A percentile compares a stretch with the other conserved stretches of the same genome.
Evolutionary conservation across 2,113 vertebrate species (phyloP).

Genomic region (Lamprologus sp.): DNA sequence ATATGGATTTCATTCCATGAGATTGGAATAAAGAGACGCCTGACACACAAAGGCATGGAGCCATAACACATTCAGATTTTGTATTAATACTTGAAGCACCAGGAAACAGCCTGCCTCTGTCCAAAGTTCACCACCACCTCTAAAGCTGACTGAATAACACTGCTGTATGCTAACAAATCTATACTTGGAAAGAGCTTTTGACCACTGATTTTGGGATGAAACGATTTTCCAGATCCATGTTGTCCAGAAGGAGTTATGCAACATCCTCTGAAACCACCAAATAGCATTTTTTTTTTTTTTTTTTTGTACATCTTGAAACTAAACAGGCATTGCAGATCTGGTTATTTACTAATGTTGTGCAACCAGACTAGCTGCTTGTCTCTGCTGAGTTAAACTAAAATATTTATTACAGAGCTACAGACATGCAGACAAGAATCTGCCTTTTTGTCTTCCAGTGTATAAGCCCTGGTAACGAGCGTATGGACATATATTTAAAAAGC

Average conservation of each 20-base stretch:
- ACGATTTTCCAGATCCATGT: neutral
- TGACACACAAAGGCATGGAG: neutral
- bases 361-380: neutral
- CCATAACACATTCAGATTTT: neutral
- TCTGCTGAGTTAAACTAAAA: neutral
- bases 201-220: neutral
- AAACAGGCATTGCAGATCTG: neutral
- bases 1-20: neutral
- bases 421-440: neutral
- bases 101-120: neutral
- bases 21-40: neutral
- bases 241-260: neutral
- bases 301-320: neutral
- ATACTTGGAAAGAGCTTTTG: neutral
- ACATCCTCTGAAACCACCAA: neutral
- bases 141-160: neutral
- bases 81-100: neutral
- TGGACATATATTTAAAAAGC: neutral
- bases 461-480: neutral
- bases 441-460: neutral
- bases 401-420: neutral
- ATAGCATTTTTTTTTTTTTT: neutral
- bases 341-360: neutral
- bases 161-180: neutral
- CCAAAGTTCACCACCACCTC: neutral